These are phyloP conservation scores for Chelonus insularis DNA, from an alignment of 1,140 invertebrate genomes.

Conservation along the genomic window DNA sequence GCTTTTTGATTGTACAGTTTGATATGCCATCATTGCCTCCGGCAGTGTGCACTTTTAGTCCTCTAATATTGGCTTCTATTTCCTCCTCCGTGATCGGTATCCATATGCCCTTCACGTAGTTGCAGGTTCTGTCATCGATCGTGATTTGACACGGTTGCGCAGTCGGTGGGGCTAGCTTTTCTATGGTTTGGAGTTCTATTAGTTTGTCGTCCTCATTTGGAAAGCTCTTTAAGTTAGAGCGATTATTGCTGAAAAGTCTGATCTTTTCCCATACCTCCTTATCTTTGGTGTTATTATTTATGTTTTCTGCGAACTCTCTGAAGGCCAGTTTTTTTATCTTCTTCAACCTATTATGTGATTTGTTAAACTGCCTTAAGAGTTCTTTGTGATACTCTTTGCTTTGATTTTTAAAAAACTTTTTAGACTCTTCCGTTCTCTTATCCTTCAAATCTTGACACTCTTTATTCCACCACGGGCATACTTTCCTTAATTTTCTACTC, in stretches of 20 bases:
- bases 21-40: constrained; percentile 29
- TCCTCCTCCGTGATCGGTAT: constrained; percentile 11
- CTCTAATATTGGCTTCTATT: background rate
- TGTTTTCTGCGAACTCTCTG: background rate
- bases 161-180: background rate
- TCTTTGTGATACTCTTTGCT: too few species aligned
- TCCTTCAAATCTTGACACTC: too few species aligned
- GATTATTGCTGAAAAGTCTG: background rate
- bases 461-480: too few species aligned
- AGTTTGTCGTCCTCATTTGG: background rate
- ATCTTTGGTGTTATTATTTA: constrained; percentile 1
- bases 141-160: background rate
- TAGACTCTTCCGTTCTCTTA: too few species aligned
- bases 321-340: background rate
- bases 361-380: too few species aligned
- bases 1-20: constrained; percentile 18
- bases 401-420: too few species aligned
- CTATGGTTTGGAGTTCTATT: background rate
- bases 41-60: constrained; percentile 16
- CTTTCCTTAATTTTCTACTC: too few species aligned
- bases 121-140: background rate
- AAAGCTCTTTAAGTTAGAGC: too few species aligned
- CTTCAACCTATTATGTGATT: too few species aligned
- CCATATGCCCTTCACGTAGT: background rate
- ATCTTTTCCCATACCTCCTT: constrained; percentile 14